Evolutionary conservation across 1,140 invertebrate species (phyloP), one percentile per base, ranked within the genome.

Genomic region (Ceratina australensis): DNA sequence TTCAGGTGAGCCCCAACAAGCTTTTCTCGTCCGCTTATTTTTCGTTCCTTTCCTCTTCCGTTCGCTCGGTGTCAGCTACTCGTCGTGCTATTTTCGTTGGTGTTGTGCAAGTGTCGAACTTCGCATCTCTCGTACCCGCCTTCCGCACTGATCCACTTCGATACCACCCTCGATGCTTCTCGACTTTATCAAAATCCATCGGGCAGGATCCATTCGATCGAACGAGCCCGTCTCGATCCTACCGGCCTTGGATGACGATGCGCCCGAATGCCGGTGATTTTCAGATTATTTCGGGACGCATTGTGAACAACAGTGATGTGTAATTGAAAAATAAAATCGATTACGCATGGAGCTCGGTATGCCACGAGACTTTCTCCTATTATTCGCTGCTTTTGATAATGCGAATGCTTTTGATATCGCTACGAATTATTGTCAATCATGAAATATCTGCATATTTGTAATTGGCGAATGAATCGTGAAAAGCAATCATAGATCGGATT

Each of bases 91-190:
- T 90, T 90, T 84, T 88, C 78, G 87, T 82, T 78, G 83, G 86
- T 91, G 89, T 90, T 91, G 89, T 90, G 90, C 90, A 89, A 91
- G 89, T 90, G 89, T 90, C 88, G 87, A 90, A 89, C 80, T 65
- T 42, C 68, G 78, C 63, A 60, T 90, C 89, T 79, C 63, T 60
- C 78, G 76, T 71, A 73, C 76, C 72, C 33, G 13, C 59, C 59
- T 60, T 49, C 16, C 22, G 50, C 52, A 49, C 28, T 26, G 52
- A 72, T 52, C 66, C n/a, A 54, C 54, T 42, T 42, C 33, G 33
- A 56, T n/a, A n/a, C n/a, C n/a, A n/a, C 42, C 20, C n/a, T 66
- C 28, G 61, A 26, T 22, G 33, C 33, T 42, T 42, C 33, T 42
- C 33, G 33, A 42, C 33, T 7, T 42, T 42, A 42, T 42, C 33